phyloP scores from a whole-genome alignment of 2,113 vertebrate species.

The Phaetusa simplex region DNA sequence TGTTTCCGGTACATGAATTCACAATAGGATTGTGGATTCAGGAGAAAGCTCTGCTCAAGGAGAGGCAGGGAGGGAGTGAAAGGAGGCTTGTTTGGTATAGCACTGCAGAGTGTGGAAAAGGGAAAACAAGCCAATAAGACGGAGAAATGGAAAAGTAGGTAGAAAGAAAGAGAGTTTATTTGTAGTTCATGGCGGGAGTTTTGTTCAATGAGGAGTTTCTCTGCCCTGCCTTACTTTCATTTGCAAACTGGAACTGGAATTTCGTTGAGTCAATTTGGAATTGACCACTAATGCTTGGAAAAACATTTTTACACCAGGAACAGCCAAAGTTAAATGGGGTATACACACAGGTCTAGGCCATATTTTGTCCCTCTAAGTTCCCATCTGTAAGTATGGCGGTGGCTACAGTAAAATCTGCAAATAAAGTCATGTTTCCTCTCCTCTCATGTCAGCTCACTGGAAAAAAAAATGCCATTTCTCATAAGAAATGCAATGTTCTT shows the following conservation, averaged over 20 bases:
- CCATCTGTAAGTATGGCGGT: neutral
- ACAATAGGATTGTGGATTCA: neutral
- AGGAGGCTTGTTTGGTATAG: neutral
- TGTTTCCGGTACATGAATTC: neutral
- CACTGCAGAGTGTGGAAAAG: neutral
- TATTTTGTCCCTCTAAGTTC: neutral
- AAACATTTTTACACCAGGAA: neutral
- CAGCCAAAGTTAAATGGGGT: neutral
- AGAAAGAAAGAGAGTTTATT: neutral
- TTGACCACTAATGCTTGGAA: neutral
- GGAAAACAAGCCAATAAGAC: neutral
- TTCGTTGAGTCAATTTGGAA: neutral
- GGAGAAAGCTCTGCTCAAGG: neutral
- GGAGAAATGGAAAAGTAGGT: neutral
- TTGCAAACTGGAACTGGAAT: neutral
- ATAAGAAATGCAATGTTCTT: neutral
- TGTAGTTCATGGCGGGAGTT: neutral
- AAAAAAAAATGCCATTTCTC: neutral
- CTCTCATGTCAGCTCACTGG: neutral
- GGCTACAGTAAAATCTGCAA: neutral
- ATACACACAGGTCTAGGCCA: neutral
- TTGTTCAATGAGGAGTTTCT: neutral
- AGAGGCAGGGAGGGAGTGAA: neutral
- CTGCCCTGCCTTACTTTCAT: neutral
- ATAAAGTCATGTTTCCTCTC: neutral